Evolutionary conservation across 2,113 vertebrate genomes (phyloP), one percentile per base, ranked within the genome.

Genomic region (Chionis minor): DNA sequence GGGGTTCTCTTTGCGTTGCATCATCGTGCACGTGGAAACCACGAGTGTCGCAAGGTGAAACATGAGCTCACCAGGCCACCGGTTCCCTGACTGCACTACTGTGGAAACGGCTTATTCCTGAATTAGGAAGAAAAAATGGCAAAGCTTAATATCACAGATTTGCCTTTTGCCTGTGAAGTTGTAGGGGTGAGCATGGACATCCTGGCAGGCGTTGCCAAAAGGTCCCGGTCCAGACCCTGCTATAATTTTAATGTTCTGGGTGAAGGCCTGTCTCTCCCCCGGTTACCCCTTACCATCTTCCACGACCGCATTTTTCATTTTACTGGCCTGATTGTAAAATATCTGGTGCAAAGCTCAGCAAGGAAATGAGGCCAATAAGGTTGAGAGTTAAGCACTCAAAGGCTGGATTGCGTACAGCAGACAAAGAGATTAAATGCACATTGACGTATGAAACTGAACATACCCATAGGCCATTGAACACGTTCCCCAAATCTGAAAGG

Each of bases 151-250:
- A 8, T 3, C 56, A 26, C 2, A 26, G 47, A 13, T 30, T 6
- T 72, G 30, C 66, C 66, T 66, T 59, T 51, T 52, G 40, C 55
- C 22, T 5, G 0, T 4, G 12, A 12, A 32, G 24, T 2, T 18
- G 3, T 8, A 66, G 66, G n/a, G 55, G 3, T 2, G 54, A 44
- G 45, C 1, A 8, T 12, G 55, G 26, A 24, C 45, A 9, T 1
- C 8, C 33, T 15, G 11, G 40, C 0, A 52, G 72, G 17, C 30
- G 28, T 1, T 33, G 2, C n/a, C 86, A 28, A 8, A 9, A 82
- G 47, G 58, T n/a, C 49, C 47, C 62, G 19, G 49, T 1, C 12
- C 54, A 58, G 73, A 54, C 9, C 40, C 70, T 33, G 1, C 49
- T 30, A 44, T 8, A 21, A 27, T 62, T 49, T 30, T 27, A 4